Base-by-base conservation (phyloP, 2,113 vertebrate genomes). In the Crotalus tigris region DNA sequence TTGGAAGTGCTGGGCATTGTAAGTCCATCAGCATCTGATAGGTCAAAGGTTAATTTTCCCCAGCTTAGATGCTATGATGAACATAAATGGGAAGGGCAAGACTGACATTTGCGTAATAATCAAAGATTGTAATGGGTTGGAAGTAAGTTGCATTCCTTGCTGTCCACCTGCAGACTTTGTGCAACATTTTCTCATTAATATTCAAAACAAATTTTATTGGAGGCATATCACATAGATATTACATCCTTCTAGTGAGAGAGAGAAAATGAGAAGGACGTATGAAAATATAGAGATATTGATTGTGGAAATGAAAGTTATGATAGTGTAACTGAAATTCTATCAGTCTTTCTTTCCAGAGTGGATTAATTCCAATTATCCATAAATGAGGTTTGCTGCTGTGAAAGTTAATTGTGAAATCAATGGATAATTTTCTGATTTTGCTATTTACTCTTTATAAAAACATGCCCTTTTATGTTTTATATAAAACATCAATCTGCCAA, bases 391-490 rank as follows among this genome's bases (percentile, higher is more conserved):
- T 91, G 39, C 33, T 86, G 53, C 55, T 85, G 39, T 44, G 23
- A 85, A 58, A 39, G n/a, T 91, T 44, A 49, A 39, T 85, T 85
- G 44, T 8, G 21, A 21, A 85, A 85, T 44, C n/a, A 23, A 44
- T 85, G 39, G 81, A 85, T 85, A 23, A 46, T 46, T 44, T 85
- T 39, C 88, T 53, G 29, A 95, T 95, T 97, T 95, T 94, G 93
- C 95, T 95, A 91, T 97, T 96, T 97, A 91, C 92, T 95, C 90
- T 93, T 81, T 88, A 29, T 88, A 0, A 0, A 92, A 4, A 55
- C 75, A 55, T 58, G 88, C 91, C 91, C 94, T 95, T 94, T 94
- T 51, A 88, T 95, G 96, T 96, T 75, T 54, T 59, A 59, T 21
- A 19, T 55, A 46, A 91, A n/a, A 29, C 29, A 44, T n/a, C 29